Evolutionary conservation across 1,140 invertebrate genomes (phyloP), one percentile per base, ranked within the genome.

Genomic region (Ditylenchus dipsaci): DNA sequence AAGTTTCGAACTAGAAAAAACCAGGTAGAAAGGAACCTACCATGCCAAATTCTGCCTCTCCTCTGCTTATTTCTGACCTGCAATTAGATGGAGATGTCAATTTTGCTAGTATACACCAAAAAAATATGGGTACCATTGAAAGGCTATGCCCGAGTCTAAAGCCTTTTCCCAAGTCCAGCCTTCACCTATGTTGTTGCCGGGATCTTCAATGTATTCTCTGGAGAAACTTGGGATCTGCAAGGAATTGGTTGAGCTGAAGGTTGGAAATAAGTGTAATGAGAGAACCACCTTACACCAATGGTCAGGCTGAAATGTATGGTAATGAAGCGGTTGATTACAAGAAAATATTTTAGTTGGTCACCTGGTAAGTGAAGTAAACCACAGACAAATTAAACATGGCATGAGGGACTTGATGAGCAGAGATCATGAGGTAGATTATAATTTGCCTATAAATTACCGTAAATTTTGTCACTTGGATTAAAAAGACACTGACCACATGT

Each of bases 131-230:
- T 43, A 70, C 65, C 45, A 64, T 58, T 1, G 79, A 69, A 82
- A 81, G 17, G 76, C 76, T 42, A 81, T 79, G 11, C 69, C 74
- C n/a, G 74, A 73, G 26, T 76, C 57, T 5, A 81, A 69, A 15
- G 78, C 78, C 66, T 81, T 80, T 23, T 81, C 78, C 79, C 79
- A 81, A 23, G 72, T 72, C 77, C 71, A 76, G 15, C 77, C 62
- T 38, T 66, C 45, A 38, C 65, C 57, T 29, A 80, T 70, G 43
- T 73, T 67, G 33, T 77, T 67, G 63, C 62, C 15, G 45, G 68
- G 63, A 56, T 69, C 62, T 63, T 77, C 75, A 23, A 77, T 75
- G 61, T 79, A 76, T 26, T 73, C 70, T 45, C 64, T 61, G 19
- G 76, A 77, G 63, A 80, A 81, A 42, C 60, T 67, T 11, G 74